These are phyloP conservation scores for Parochlus steinenii DNA, from an alignment of 2,888 invertebrate genomes.

Conservation along the genomic window DNA sequence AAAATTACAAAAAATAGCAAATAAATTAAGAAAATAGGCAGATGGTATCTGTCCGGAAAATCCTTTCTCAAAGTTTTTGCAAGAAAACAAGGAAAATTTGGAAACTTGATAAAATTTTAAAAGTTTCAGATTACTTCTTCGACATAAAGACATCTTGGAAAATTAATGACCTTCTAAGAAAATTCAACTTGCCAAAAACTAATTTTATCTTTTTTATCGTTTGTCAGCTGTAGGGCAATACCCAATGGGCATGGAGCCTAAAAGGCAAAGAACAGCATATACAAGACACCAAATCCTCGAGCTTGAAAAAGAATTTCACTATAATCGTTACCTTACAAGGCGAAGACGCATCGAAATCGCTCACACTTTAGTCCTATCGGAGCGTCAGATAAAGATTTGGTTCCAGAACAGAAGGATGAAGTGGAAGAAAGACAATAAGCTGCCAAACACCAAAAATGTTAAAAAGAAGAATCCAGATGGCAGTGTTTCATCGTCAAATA, in stretches of 20 bases:
- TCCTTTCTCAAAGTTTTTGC: too few relatives aligned
- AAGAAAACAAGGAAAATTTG: too few relatives aligned
- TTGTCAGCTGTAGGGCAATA: slow-evolving; percentile 78
- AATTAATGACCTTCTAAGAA: too few relatives aligned
- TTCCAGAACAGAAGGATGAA: slow-evolving; percentile 76
- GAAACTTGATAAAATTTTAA: too few relatives aligned
- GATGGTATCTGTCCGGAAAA: too few relatives aligned
- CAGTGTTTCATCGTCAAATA: slow-evolving; percentile 11
- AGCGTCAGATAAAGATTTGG: slow-evolving; percentile 82
- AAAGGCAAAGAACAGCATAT: slow-evolving; percentile 92
- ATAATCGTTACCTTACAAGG: slow-evolving; percentile 90
- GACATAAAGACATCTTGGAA: too few relatives aligned
- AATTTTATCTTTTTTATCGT: too few relatives aligned
- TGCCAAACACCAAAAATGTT: slow-evolving; percentile 43
- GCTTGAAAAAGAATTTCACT: slow-evolving; percentile 95
- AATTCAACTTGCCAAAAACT: too few relatives aligned
- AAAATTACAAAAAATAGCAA: too few relatives aligned
- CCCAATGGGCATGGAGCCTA: slow-evolving; percentile 88
- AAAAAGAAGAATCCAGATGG: slow-evolving; percentile 35
- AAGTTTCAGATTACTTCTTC: too few relatives aligned
- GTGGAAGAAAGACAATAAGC: slow-evolving; percentile 59
- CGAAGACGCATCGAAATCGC: slow-evolving; percentile 94
- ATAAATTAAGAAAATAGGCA: too few relatives aligned
- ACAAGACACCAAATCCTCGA: slow-evolving; percentile 96
- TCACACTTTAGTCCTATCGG: slow-evolving; percentile 83